Percentiles rank a stretch among this genome's conserved stretches.
These are phyloP conservation scores for Rhegmatorhina hoffmannsi DNA, from an alignment of 2,113 vertebrate genomes.

Conservation along the genomic window DNA sequence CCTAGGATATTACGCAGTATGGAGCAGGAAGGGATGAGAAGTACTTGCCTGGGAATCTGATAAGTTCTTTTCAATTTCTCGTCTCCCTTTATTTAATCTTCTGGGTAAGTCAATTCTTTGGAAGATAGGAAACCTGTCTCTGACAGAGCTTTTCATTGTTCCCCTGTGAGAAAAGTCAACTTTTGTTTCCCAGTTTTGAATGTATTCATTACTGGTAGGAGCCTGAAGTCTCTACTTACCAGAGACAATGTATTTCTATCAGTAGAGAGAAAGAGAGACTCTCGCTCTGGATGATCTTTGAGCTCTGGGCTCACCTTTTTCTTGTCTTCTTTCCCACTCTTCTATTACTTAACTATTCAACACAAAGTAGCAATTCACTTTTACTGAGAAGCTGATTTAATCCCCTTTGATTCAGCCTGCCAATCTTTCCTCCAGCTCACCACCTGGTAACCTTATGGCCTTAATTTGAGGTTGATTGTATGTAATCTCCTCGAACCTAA, in stretches of 20 bases:
- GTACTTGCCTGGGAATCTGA: background rate
- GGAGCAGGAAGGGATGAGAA: background rate
- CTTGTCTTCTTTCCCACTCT: background rate
- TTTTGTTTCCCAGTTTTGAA: slow-evolving; percentile 29
- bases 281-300: background rate
- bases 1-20: background rate
- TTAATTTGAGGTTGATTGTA: slow-evolving; percentile 25
- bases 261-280: background rate
- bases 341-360: slow-evolving; percentile 35
- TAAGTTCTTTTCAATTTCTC: slow-evolving; percentile 3
- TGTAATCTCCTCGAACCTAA: background rate
- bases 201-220: background rate
- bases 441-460: background rate
- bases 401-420: slow-evolving; percentile 34
- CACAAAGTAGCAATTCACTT: slow-evolving; percentile 43
- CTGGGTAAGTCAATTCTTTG: background rate
- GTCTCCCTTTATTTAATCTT: background rate
- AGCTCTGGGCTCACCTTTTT: slow-evolving; percentile 7
- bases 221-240: background rate
- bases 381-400: slow-evolving; percentile 11
- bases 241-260: background rate
- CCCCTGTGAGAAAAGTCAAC: background rate
- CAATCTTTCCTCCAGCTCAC: slow-evolving; percentile 6
- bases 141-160: background rate
- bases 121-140: background rate